A percentile compares a stretch with the other conserved stretches of the same genome.
Evolutionary conservation across 2,888 invertebrate genomes (phyloP).

Genomic region (Xestia rhomboidea): DNA sequence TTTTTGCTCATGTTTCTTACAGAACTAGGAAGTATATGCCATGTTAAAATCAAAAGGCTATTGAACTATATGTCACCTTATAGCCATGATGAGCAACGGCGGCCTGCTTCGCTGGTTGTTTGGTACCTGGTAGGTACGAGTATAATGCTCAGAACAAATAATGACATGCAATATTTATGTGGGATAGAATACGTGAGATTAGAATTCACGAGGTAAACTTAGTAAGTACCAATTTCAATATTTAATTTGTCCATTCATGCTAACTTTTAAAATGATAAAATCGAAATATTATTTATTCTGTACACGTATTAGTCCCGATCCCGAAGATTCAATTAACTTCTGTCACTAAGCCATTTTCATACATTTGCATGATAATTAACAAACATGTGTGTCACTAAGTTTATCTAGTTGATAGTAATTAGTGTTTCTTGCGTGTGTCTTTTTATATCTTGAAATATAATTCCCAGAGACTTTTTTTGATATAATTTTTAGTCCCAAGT

Average conservation of each 20-base stretch:
- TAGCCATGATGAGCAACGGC: background rate
- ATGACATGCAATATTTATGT: background rate
- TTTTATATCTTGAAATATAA: background rate
- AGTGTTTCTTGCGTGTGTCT: background rate
- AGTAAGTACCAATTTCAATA: background rate
- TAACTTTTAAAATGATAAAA: conserved; percentile 1
- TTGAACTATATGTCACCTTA: background rate
- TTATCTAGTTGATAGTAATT: background rate
- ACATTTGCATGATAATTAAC: conserved; percentile 1
- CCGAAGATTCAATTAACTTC: background rate
- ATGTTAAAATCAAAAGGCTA: background rate
- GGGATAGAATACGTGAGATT: background rate
- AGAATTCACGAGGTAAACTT: background rate
- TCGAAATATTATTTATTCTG: background rate
- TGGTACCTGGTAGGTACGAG: background rate
- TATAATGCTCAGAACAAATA: background rate
- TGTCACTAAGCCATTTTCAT: background rate
- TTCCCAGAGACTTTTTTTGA: background rate
- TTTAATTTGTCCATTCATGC: conserved; percentile 1
- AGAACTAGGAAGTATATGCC: background rate
- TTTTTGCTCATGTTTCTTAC: background rate
- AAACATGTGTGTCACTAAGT: background rate
- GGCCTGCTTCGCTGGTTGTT: background rate
- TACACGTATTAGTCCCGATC: background rate
- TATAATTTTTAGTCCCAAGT: background rate